Conservation (phyloP, 2,888 invertebrate genomes). For the Volucella inanis region DNA sequence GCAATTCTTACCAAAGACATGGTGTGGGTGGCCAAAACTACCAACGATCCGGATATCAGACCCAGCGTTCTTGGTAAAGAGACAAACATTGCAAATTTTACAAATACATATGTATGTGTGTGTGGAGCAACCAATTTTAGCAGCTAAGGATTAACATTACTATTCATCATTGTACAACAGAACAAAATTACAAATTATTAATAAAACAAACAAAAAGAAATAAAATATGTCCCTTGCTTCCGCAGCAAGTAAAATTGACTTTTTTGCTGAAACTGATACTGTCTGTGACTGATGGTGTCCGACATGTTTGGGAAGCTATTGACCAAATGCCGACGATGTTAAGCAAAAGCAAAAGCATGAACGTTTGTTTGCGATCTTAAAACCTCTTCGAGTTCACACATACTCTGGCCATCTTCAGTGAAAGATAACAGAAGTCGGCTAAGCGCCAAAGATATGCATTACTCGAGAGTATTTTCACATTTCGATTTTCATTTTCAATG, state of each 20-base stretch:
- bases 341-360: not conserved
- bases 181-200: conserved; percentile 38
- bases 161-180: conserved; percentile 57
- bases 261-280: conserved; percentile 42
- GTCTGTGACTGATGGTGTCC: conserved; percentile 10
- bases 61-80: conserved; percentile 59
- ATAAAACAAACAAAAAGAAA: conserved; percentile 48
- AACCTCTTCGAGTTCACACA: not conserved
- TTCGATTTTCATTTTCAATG: too few species aligned
- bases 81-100: too few species aligned
- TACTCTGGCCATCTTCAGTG: not conserved
- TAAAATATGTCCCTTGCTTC: conserved; percentile 60
- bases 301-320: not conserved
- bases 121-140: conserved; percentile 12
- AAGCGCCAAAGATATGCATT: not conserved
- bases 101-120: too few species aligned
- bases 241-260: conserved; percentile 23
- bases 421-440: conserved; percentile 8
- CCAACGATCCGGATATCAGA: conserved; percentile 54
- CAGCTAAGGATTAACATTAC: conserved; percentile 36
- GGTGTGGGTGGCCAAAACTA: conserved; percentile 23
- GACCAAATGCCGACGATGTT: conserved; percentile 4
- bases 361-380: not conserved
- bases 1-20: conserved; percentile 35
- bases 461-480: too few species aligned